These are phyloP conservation scores for Platycheirus rosarum DNA, from an alignment of 2,888 invertebrate species.

Conservation along the genomic window DNA sequence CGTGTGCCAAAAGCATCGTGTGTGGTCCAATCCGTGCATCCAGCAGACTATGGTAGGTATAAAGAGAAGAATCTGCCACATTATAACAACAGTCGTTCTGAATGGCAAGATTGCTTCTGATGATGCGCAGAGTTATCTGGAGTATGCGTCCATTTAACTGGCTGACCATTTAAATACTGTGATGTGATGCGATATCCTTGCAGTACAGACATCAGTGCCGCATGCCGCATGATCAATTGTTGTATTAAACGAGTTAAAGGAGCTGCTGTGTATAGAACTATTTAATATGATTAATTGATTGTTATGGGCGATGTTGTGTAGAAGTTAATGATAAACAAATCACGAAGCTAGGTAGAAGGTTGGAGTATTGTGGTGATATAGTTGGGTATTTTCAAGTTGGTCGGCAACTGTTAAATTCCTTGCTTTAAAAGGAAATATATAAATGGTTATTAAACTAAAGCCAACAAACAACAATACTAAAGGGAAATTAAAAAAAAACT, in stretches of 20 bases:
- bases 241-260: not conserved
- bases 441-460: too few species aligned
- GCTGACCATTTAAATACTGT: constrained; percentile 66
- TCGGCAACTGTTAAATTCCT: not conserved
- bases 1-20: constrained; percentile 70
- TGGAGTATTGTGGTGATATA: not conserved
- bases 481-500: too few species aligned
- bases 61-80: constrained; percentile 39
- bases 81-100: constrained; percentile 49
- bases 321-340: constrained; percentile 29
- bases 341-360: not conserved
- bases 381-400: too few species aligned
- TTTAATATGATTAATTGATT: constrained; percentile 35
- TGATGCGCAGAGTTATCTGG: constrained; percentile 55
- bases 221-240: constrained; percentile 65
- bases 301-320: constrained; percentile 12
- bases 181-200: constrained; percentile 70
- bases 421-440: too few species aligned
- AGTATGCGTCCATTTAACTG: constrained; percentile 69
- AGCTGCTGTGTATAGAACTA: not conserved
- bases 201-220: constrained; percentile 36
- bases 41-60: constrained; percentile 35
- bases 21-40: constrained; percentile 53
- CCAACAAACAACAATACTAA: too few species aligned
- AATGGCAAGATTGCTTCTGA: constrained; percentile 59